phyloP scores from a whole-genome alignment of 2,113 vertebrate genomes.

The Globicephala melas region DNA sequence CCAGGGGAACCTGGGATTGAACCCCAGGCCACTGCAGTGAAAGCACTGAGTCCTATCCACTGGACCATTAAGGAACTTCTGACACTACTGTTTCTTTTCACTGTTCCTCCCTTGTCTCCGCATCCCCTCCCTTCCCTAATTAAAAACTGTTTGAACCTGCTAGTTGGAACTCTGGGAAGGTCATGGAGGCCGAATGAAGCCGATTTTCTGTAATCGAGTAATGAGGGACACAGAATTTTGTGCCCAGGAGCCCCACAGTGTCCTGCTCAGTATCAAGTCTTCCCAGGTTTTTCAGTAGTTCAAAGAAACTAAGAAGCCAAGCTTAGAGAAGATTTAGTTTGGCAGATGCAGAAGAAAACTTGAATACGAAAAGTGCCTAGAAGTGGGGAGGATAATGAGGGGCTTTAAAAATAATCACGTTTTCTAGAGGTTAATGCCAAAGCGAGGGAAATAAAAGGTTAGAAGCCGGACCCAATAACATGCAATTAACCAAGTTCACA shows the following conservation, averaged over 20 bases:
- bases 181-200: background rate
- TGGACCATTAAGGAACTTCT: background rate
- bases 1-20: background rate
- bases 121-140: background rate
- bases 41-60: background rate
- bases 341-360: background rate
- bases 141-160: background rate
- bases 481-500: background rate
- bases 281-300: background rate
- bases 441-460: background rate
- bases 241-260: background rate
- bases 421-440: background rate
- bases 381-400: background rate
- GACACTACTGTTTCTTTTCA: background rate
- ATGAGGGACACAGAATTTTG: background rate
- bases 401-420: background rate
- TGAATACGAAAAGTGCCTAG: background rate
- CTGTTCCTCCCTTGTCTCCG: background rate
- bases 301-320: background rate
- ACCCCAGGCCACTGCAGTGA: background rate
- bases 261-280: background rate
- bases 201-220: background rate
- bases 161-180: background rate
- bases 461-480: background rate
- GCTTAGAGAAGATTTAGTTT: background rate